Evolutionary conservation across 2,888 invertebrate species (phyloP), one percentile per base, ranked within the genome.

Genomic region (Lasioglossum marginatum): DNA sequence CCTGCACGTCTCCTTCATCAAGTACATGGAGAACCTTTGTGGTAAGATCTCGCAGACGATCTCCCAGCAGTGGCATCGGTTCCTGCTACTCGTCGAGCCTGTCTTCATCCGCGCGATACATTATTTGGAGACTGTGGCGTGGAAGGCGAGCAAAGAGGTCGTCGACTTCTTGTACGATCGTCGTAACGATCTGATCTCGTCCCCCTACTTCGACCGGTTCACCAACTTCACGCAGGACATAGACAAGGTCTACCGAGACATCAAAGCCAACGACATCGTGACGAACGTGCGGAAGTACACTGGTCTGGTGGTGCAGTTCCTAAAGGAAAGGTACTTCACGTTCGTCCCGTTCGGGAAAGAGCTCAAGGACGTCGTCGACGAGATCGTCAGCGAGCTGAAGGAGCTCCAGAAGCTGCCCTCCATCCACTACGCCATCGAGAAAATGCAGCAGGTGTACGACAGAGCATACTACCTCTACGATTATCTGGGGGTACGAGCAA

Each of bases 131-230:
- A 96, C 97, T 0, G 96, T 97, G 4, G 96, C 96, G 0, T 97
- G 97, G 96, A 96, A 97, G 74, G 96, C 97, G 0, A 97, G 97
- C 95, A 97, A 97, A 89, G 97, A 97, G 84, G 95, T 98, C 16
- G 96, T 97, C 96, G 97, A 98, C 92, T 98, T 98, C 94, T 96
- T 98, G 90, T 98, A 98, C 91, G 97, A 97, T 82, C 96, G 98
- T 4, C 97, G 97, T 74, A 97, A 97, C 85, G 98, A 98, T 93
- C 95, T 98, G 85, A 97, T 98, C 1, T 97, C 97, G 77, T 97
- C 98, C 0, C 97, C 97, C 0, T 98, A 98, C 92, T 98, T 98
- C 93, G 97, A 97, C 89, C 97, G 97, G 91, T 97, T 98, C 19
- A 96, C 97, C 1, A 97, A 97, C 83, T 97, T 98, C 90, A 97